Evolutionary conservation across 2,797 vertebrate genomes (phyloP).

Genomic region (Chelon labrosus): DNA sequence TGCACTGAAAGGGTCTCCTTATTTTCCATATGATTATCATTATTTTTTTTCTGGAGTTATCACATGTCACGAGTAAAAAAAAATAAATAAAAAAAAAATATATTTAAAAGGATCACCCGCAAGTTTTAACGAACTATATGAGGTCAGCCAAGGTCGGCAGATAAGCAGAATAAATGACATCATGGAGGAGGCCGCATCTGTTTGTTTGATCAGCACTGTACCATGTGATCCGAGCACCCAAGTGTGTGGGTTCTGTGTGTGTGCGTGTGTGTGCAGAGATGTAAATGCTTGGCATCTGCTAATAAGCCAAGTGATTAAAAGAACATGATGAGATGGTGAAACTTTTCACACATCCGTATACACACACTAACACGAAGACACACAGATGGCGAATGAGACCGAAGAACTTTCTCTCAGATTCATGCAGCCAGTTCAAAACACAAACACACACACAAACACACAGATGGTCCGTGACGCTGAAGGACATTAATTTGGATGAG

Average conservation of each 20-base stretch:
- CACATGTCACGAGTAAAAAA: not conserved
- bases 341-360: slow-evolving; percentile 19
- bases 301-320: slow-evolving; percentile 57
- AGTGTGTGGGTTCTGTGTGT: slow-evolving; percentile 8
- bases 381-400: slow-evolving; percentile 22
- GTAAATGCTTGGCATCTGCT: slow-evolving; percentile 35
- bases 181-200: slow-evolving; percentile 66
- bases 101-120: not conserved
- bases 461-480: slow-evolving; percentile 56
- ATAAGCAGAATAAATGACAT: slow-evolving; percentile 59
- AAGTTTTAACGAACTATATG: slow-evolving; percentile 12
- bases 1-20: too few relatives aligned
- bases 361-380: not conserved
- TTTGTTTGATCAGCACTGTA: slow-evolving; percentile 75
- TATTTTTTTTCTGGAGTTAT: not conserved
- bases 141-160: slow-evolving; percentile 62
- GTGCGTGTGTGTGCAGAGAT: slow-evolving; percentile 17
- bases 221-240: slow-evolving; percentile 50
- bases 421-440: slow-evolving; percentile 16
- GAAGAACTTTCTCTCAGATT: slow-evolving; percentile 21
- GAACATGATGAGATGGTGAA: slow-evolving; percentile 35
- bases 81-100: not conserved
- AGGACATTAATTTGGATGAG: slow-evolving; percentile 67
- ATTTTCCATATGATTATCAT: too few relatives aligned
- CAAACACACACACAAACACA: slow-evolving; percentile 32